Conservation (phyloP, 2,113 vertebrate genomes). For the Barnardius zonarius region DNA sequence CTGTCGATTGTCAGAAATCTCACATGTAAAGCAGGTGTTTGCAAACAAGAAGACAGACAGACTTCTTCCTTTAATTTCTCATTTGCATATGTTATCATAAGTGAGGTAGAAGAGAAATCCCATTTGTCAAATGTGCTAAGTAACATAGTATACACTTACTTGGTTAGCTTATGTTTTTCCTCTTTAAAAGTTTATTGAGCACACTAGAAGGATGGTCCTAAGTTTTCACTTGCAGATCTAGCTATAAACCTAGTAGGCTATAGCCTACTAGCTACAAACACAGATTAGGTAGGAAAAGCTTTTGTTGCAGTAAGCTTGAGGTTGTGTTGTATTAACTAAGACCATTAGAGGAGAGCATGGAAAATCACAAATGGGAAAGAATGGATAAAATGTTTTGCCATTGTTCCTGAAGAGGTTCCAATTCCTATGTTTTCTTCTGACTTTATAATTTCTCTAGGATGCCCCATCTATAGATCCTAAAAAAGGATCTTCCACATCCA, state of each 20-base stretch:
- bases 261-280: neutral
- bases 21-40: neutral
- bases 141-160: neutral
- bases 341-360: neutral
- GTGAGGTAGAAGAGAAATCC: neutral
- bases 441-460: neutral
- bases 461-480: neutral
- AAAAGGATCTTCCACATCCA: neutral
- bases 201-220: neutral
- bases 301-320: neutral
- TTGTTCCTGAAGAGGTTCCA: neutral
- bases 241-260: neutral
- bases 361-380: neutral
- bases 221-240: neutral
- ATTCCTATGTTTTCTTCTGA: neutral
- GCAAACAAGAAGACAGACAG: neutral
- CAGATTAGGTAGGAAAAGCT: neutral
- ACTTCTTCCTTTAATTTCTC: neutral
- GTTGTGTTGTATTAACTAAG: neutral
- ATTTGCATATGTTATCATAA: neutral
- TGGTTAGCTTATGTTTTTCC: neutral
- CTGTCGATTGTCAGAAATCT: neutral
- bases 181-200: neutral
- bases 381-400: neutral
- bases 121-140: neutral